Evolutionary conservation across 2,888 invertebrate species (phyloP).

Genomic region (Eremobia ochroleuca): DNA sequence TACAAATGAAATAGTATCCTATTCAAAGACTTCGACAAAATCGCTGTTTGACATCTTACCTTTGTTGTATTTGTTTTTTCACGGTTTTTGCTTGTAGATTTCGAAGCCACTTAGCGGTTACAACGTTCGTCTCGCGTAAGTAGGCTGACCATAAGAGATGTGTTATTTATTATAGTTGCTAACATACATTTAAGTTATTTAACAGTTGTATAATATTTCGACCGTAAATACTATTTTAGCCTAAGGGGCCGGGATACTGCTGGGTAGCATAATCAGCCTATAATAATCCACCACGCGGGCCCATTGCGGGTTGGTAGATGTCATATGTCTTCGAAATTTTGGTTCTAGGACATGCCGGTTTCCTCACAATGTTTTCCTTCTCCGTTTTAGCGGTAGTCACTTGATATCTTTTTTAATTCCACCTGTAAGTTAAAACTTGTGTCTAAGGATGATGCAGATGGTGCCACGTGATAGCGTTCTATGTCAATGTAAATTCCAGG

Average conservation of each 20-base stretch:
- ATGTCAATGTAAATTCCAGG: neutral
- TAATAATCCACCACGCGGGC: neutral
- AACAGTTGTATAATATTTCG: neutral
- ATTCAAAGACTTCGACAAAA: slow-evolving; percentile 10
- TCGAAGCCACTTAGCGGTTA: slow-evolving; percentile 14
- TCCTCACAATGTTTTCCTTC: neutral
- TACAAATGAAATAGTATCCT: neutral
- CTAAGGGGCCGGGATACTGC: too few species aligned
- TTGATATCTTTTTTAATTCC: neutral
- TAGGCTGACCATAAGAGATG: neutral
- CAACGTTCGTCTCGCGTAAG: neutral
- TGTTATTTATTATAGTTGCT: neutral
- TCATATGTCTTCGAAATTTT: neutral
- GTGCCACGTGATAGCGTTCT: neutral
- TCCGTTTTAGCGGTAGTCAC: neutral
- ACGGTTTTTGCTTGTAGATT: slow-evolving; percentile 11
- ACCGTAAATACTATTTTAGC: neutral
- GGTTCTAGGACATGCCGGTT: neutral
- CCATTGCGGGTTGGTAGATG: neutral
- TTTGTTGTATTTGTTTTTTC: slow-evolving; percentile 13
- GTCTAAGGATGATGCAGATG: neutral
- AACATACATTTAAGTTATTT: neutral
- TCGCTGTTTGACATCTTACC: slow-evolving; percentile 2
- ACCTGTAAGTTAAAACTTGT: neutral
- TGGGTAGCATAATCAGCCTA: neutral